Evolutionary conservation across 2,797 vertebrate species (phyloP).

Genomic region (Phyllotis vaccarum): DNA sequence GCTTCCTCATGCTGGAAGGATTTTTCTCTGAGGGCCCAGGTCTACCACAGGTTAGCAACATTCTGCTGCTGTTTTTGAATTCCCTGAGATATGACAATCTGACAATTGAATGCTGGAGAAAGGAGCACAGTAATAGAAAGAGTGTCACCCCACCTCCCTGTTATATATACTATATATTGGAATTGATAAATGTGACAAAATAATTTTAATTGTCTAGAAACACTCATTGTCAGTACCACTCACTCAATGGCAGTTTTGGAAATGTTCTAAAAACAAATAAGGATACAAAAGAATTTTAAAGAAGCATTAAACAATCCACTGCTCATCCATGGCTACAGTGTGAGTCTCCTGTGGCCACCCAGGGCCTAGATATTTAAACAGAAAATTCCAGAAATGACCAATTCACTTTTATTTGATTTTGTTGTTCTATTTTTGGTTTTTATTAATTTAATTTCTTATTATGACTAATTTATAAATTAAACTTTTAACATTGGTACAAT

Average conservation of each 20-base stretch:
- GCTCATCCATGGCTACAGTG: background rate
- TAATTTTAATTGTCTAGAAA: conserved; percentile 26
- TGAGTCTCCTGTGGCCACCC: background rate
- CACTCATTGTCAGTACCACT: background rate
- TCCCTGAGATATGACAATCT: background rate
- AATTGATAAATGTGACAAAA: conserved; percentile 19
- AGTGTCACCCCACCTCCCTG: background rate
- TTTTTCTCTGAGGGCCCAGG: background rate
- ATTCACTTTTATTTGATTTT: background rate
- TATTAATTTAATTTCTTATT: background rate
- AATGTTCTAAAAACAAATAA: conserved; percentile 54
- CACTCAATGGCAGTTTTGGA: conserved; percentile 4
- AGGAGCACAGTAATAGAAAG: background rate
- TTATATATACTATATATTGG: background rate
- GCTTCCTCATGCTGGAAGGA: background rate
- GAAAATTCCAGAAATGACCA: background rate
- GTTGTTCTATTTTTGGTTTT: background rate
- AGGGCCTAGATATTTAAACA: background rate
- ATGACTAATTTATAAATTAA: background rate
- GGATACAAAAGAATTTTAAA: background rate
- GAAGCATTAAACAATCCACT: background rate
- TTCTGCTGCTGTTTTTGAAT: background rate
- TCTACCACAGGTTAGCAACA: background rate
- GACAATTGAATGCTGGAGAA: background rate
- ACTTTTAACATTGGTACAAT: background rate